A percentile compares a stretch with the other conserved stretches of the same genome.
Conservation (phyloP, 2,888 invertebrate species). For the Drosophila affinis region DNA sequence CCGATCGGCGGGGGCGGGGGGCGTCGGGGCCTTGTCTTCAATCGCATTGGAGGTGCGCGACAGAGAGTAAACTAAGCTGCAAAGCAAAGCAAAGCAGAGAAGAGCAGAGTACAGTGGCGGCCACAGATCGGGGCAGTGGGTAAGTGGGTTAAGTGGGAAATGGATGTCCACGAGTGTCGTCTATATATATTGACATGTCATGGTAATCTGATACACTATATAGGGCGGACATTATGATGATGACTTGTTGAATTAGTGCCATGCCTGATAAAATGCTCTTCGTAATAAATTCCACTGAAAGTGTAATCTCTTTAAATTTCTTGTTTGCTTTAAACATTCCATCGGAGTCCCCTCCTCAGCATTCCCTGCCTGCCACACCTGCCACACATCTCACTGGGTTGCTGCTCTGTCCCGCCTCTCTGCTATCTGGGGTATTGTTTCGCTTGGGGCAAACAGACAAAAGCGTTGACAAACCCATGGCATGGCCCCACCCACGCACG, state of each 20-base stretch:
- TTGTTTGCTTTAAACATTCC: constrained; percentile 14
- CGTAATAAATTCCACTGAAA: constrained; percentile 10
- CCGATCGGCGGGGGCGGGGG: constrained; percentile 7
- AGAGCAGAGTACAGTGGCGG: constrained; percentile 3
- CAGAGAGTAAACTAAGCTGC: constrained; percentile 2
- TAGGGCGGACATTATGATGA: constrained; percentile 30
- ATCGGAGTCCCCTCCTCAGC: constrained; percentile 9
- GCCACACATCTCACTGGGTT: constrained; percentile 21
- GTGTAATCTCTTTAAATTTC: not conserved
- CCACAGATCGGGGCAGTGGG: constrained; percentile 25
- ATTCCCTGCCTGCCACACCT: constrained; percentile 37
- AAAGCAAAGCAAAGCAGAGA: constrained; percentile 7
- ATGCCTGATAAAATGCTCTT: constrained; percentile 8
- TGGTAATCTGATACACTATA: constrained; percentile 41
- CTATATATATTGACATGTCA: constrained; percentile 38
- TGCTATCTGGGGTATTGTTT: constrained; percentile 53
- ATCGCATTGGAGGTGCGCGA: not conserved
- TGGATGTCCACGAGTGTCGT: constrained; percentile 29
- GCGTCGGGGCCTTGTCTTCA: not conserved
- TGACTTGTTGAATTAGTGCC: constrained; percentile 33
- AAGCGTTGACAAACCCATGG: constrained; percentile 69
- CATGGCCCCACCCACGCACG: constrained; percentile 24
- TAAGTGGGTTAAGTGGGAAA: constrained; percentile 64
- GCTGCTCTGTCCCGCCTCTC: not conserved
- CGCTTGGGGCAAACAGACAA: constrained; percentile 57